Evolutionary conservation across 2,888 invertebrate genomes (phyloP).

Genomic region (Torymus auratus): DNA sequence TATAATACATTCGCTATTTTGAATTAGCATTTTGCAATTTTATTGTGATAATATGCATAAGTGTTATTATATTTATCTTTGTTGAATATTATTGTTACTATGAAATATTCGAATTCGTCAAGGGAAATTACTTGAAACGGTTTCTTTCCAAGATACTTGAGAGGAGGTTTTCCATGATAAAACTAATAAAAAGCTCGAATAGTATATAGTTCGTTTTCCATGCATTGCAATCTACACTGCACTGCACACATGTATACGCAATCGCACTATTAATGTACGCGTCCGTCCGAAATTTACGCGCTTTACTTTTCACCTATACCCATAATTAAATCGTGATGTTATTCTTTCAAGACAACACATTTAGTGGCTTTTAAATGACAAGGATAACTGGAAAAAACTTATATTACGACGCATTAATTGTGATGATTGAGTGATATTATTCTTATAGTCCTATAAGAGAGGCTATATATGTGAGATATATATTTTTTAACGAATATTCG

Average conservation of each 20-base stretch:
- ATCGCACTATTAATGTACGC: slow-evolving; percentile 30
- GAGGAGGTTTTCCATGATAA: no score
- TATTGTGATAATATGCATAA: no score
- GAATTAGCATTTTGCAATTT: no score
- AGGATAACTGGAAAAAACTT: not conserved
- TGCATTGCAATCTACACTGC: not conserved
- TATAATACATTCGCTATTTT: no score
- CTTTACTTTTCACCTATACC: slow-evolving; percentile 9
- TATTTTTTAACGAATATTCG: slow-evolving; percentile 55
- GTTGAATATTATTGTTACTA: no score
- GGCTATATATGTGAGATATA: slow-evolving; percentile 38
- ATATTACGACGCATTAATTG: slow-evolving; percentile 50
- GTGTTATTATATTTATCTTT: no score
- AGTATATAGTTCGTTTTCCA: not conserved
- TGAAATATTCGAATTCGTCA: no score
- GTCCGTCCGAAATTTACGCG: slow-evolving; percentile 51
- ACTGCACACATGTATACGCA: slow-evolving; percentile 16
- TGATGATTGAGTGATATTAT: slow-evolving; percentile 55
- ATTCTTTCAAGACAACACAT: slow-evolving; percentile 35
- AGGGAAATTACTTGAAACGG: no score
- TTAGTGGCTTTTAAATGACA: slow-evolving; percentile 34
- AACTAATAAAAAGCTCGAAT: no score
- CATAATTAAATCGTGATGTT: not conserved
- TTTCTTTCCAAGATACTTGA: no score
- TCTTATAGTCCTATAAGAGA: slow-evolving; percentile 43